A percentile compares a stretch with the other conserved stretches of the same genome.
These are phyloP conservation scores for Cyclura pinguis DNA, from an alignment of 2,797 vertebrate genomes.

Conservation along the genomic window DNA sequence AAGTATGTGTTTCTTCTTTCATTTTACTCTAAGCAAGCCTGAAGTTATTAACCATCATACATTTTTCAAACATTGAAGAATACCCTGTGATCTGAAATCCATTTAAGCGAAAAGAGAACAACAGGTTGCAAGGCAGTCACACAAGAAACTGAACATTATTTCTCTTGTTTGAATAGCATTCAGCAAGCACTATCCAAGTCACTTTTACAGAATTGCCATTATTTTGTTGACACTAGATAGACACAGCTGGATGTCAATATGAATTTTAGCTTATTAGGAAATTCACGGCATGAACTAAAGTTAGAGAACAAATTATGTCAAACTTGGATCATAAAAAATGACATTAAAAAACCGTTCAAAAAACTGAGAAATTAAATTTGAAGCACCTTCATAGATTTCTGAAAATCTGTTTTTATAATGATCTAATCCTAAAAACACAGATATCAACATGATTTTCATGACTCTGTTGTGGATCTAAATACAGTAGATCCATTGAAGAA, in stretches of 20 bases:
- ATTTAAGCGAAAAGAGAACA: conserved; percentile 51
- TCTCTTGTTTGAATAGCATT: conserved; percentile 48
- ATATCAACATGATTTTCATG: neutral
- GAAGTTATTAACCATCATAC: conserved; percentile 40
- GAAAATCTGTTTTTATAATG: conserved; percentile 46
- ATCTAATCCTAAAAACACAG: neutral
- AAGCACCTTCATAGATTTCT: conserved; percentile 52
- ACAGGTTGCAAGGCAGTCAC: conserved; percentile 29
- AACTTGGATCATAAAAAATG: conserved; percentile 56
- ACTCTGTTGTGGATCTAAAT: neutral
- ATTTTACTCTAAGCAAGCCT: conserved; percentile 40
- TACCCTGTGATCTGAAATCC: conserved; percentile 48
- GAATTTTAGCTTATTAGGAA: conserved; percentile 73
- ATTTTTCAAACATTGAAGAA: conserved; percentile 52
- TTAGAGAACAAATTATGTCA: conserved; percentile 62
- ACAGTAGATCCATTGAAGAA: too few relatives aligned
- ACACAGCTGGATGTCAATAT: conserved; percentile 67
- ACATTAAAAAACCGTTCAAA: conserved; percentile 47
- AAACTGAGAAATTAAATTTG: conserved; percentile 54
- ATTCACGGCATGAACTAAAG: conserved; percentile 71
- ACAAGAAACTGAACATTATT: conserved; percentile 47
- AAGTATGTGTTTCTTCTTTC: conserved; percentile 40
- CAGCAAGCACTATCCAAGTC: conserved; percentile 59
- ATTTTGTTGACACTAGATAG: conserved; percentile 63
- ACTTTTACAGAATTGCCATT: conserved; percentile 60